Conservation (phyloP, 1,140 invertebrate species). For the Contarinia nasturtii region DNA sequence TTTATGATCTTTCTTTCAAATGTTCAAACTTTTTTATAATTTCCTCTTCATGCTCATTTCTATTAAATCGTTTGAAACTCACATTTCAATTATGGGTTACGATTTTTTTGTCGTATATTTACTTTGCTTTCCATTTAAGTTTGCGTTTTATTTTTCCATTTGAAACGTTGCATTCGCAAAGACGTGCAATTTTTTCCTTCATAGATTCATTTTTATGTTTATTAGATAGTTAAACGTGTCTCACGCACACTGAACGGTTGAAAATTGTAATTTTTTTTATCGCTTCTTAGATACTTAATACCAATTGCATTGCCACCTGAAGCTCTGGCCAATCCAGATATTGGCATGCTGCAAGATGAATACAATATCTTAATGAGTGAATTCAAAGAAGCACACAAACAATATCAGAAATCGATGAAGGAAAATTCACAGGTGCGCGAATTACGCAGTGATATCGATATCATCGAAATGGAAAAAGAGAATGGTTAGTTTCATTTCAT, state of each 20-base stretch:
- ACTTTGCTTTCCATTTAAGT: too few species aligned
- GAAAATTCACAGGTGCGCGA: constrained; percentile 31
- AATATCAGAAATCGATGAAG: constrained; percentile 39
- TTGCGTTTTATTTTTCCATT: too few species aligned
- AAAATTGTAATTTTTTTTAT: neutral
- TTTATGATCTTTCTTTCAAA: too few species aligned
- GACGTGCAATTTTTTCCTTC: too few species aligned
- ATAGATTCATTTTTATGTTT: too few species aligned
- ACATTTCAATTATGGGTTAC: too few species aligned
- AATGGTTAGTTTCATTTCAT: constrained; percentile 26
- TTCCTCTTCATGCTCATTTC: too few species aligned
- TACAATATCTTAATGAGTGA: constrained; percentile 63
- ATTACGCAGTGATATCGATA: constrained; percentile 53
- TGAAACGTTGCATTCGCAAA: too few species aligned
- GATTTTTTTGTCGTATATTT: too few species aligned
- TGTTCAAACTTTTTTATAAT: too few species aligned
- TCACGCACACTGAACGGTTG: too few species aligned
- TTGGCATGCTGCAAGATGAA: constrained; percentile 47
- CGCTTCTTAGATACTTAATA: constrained; percentile 21
- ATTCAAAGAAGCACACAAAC: constrained; percentile 65
- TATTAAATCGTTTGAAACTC: too few species aligned
- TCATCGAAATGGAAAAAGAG: constrained; percentile 75
- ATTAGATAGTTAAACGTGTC: neutral
- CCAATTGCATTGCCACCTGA: constrained; percentile 63
- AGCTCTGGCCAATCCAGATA: constrained; percentile 54